A percentile compares a stretch with the other conserved stretches of the same genome.
Conservation (phyloP, 2,797 vertebrate species). For the Yasuhikotakia modesta region DNA sequence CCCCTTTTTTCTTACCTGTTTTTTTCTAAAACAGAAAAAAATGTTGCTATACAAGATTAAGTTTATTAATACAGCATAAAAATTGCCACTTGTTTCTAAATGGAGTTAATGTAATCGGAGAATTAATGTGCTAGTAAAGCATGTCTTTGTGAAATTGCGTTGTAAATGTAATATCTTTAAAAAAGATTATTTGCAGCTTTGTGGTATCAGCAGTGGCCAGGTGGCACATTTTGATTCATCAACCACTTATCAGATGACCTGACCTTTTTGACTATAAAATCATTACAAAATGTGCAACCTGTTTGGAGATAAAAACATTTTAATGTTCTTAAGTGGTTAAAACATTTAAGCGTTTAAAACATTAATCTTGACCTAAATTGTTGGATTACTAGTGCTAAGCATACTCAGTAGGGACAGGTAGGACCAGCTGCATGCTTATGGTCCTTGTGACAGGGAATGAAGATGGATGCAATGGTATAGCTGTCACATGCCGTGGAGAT, state of each 20-base stretch:
- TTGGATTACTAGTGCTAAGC: neutral
- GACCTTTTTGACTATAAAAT: neutral
- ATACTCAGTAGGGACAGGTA: conserved; percentile 20
- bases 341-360: too few species aligned
- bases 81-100: neutral
- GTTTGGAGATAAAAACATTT: conserved; percentile 8
- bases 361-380: neutral
- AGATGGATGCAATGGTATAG: neutral
- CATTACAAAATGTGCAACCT: conserved; percentile 9
- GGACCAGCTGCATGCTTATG: conserved; percentile 25
- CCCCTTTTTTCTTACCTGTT: conserved; percentile 1
- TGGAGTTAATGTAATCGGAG: neutral
- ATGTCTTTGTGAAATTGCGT: neutral
- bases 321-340: neutral
- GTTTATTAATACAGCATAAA: conserved; percentile 1
- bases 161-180: neutral
- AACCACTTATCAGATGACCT: conserved; percentile 17
- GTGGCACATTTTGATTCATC: conserved; percentile 17
- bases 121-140: neutral
- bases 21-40: conserved; percentile 2
- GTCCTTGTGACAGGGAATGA: neutral
- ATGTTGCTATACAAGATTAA: neutral
- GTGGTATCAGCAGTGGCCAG: neutral
- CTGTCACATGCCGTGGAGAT: neutral
- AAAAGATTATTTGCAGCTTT: neutral